A percentile compares a stretch with the other conserved stretches of the same genome.
These are phyloP conservation scores for Limnephilus auricula DNA, from an alignment of 2,888 invertebrate species.

Conservation along the genomic window DNA sequence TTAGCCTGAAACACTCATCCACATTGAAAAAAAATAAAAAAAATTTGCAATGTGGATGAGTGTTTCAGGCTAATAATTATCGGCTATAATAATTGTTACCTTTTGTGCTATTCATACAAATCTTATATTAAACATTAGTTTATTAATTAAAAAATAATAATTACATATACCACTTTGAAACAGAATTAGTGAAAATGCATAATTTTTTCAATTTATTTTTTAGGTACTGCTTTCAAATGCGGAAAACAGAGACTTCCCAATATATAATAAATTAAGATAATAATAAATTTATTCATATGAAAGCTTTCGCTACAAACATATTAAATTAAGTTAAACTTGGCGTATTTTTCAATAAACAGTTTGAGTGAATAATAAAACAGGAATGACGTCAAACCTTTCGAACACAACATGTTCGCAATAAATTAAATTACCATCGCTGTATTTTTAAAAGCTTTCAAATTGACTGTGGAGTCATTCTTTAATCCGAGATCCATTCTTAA, in stretches of 20 bases:
- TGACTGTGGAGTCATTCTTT: neutral
- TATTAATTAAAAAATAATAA: too few species aligned
- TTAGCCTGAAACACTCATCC: too few species aligned
- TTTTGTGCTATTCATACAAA: too few species aligned
- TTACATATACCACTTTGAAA: too few species aligned
- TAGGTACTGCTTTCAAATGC: neutral
- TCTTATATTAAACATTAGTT: too few species aligned
- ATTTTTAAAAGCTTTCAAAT: neutral
- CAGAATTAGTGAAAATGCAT: too few species aligned
- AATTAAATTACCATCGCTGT: neutral
- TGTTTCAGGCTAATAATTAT: too few species aligned
- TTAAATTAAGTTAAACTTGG: neutral
- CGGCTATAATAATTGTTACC: too few species aligned
- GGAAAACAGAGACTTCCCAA: neutral
- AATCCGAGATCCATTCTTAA: neutral
- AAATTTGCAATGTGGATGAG: too few species aligned
- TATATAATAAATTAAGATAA: neutral
- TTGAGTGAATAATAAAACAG: neutral
- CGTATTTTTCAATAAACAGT: neutral
- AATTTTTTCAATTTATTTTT: neutral
- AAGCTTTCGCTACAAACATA: neutral
- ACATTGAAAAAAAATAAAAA: too few species aligned
- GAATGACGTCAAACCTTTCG: neutral
- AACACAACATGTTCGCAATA: neutral
- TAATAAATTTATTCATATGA: neutral